Conservation (phyloP, 2,888 invertebrate species). For the Pardosa pseudoannulata region DNA sequence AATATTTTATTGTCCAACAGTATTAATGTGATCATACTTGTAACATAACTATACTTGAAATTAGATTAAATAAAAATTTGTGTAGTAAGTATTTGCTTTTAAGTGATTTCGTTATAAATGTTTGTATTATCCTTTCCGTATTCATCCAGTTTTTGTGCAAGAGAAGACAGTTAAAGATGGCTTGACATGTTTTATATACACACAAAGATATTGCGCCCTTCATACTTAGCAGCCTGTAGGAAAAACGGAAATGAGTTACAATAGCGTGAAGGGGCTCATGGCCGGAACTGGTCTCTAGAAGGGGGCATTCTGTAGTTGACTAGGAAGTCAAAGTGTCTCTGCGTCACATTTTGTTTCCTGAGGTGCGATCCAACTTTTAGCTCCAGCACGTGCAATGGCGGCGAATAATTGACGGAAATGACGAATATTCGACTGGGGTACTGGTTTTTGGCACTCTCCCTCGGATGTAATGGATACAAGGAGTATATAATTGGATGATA, state of each 20-base stretch:
- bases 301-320: slow-evolving; percentile 17
- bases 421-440: slow-evolving; percentile 52
- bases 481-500: slow-evolving; percentile 69
- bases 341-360: slow-evolving; percentile 52
- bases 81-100: too few relatives aligned
- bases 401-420: slow-evolving; percentile 64
- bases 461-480: slow-evolving; percentile 59
- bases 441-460: slow-evolving; percentile 13
- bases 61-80: too few relatives aligned
- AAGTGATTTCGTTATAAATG: too few relatives aligned
- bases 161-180: too few relatives aligned
- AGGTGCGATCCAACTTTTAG: slow-evolving; percentile 20
- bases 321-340: slow-evolving; percentile 17
- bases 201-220: too few relatives aligned
- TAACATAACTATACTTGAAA: too few relatives aligned
- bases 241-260: slow-evolving; percentile 8
- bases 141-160: too few relatives aligned
- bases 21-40: too few relatives aligned
- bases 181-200: too few relatives aligned
- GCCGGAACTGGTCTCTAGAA: not conserved
- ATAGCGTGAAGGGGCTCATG: slow-evolving; percentile 7
- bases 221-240: too few relatives aligned
- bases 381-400: slow-evolving; percentile 26
- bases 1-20: too few relatives aligned
- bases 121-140: too few relatives aligned